Evolutionary conservation across 2,888 invertebrate species (phyloP), one percentile per base, ranked within the genome.

Genomic region (Caenorhabditis uteleia): DNA sequence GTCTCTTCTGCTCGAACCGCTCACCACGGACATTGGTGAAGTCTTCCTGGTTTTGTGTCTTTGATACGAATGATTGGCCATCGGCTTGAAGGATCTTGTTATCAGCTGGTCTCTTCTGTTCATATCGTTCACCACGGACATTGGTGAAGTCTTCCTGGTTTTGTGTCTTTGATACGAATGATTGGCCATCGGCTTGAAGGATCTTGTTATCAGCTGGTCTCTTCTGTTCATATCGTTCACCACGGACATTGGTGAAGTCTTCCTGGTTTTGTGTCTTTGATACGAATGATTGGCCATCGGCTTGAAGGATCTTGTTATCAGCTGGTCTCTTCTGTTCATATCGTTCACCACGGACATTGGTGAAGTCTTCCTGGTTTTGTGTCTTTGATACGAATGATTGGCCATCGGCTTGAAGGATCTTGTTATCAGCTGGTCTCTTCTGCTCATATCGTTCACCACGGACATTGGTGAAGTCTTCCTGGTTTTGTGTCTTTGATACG

Each of bases 331-430:
- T 43, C 3, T 12, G 4, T 14, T 43, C 43, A 27, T 18, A 43
- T 7, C 43, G 25, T 10, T 43, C 43, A 10, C 43, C 43, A 14
- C 43, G 25, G 16, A 43, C 20, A 29, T 27, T 29, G 10, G 25
- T 25, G 43, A 18, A 43, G n/a, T 43, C 43, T 27, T 43, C 43
- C 10, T 43, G 43, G n/a, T n/a, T 43, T n/a, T 43, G 43, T 7
- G 43, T 43, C 21, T 20, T 26, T 6, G 25, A 12, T 20, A n/a
- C 23, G 43, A 43, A 23, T 23, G 40, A n/a, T 10, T 25, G 23
- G 10, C 43, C 43, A 18, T 43, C 43, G 12, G 43, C n/a, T 7
- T 14, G 43, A 6, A 43, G 4, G 14, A 43, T 20, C 20, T 43
- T n/a, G 20, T 43, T n/a, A 18, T 43, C 43, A 3, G n/a, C 21